Base-by-base conservation (phyloP, 2,113 vertebrate genomes). In the Nesospiza acunhae region DNA sequence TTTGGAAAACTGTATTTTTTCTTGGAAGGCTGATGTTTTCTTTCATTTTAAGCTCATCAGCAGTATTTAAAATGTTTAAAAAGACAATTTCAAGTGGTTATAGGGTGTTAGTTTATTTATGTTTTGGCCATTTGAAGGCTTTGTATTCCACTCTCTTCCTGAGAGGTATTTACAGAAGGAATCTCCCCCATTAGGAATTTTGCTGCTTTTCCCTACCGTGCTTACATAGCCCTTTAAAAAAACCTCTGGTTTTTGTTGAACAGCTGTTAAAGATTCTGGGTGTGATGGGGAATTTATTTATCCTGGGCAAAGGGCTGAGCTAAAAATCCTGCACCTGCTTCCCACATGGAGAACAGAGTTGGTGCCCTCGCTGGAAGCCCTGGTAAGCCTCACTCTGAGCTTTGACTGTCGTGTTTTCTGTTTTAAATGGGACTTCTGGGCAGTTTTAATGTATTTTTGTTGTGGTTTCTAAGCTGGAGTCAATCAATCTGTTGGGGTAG, bases 1-100 rank as follows among this genome's bases (percentile, higher is more conserved):
- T 90, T 93, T 73, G n/a, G 9, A 55, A 91, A 93, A 33, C n/a
- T 49, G 6, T 53, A 15, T 66, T 85, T 77, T 96, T 78, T 62
- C 75, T 90, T 93, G 76, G 47, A 74, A 55, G 24, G n/a, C 37
- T 56, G 74, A 78, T 72, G 33, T 63, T 91, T 82, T 92, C 53
- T 77, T 94, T 35, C 53, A 52, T 93, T 95, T 97, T 86, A 94
- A 89, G 72, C 58, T 94, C 78, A 84, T 72, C 76, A 84, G 72
- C 50, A 60, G 68, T 84, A 63, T 91, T 85, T 53, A 23, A 88
- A 64, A 59, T 55, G 31, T 96, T 94, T 79, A 39, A 90, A 92
- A 73, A 78, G 42, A 55, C 39, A 46, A 18, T 41, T 83, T 63
- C 44, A 20, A 90, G 73, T 64, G 49, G 49, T 27, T 87, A 22